Conservation (phyloP, 2,113 vertebrate species). For the Mus pahari region DNA sequence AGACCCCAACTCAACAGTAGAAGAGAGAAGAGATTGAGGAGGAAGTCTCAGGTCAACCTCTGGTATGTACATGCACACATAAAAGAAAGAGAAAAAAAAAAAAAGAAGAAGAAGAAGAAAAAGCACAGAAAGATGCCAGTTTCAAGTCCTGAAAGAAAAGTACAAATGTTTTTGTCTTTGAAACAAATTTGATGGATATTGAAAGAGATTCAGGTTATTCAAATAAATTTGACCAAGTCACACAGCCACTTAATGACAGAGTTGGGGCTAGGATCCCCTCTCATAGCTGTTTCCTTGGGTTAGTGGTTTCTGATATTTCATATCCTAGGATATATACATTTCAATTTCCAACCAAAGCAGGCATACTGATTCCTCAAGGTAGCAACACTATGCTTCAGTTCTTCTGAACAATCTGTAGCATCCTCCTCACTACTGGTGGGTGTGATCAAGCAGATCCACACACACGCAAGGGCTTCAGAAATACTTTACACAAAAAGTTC, state of each 20-base stretch:
- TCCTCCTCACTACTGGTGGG: neutral
- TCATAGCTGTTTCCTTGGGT: neutral
- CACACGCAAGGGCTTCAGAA: neutral
- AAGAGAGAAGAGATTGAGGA: neutral
- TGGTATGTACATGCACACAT: neutral
- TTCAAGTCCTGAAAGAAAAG: neutral
- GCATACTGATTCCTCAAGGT: neutral
- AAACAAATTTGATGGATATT: neutral
- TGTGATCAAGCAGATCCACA: neutral
- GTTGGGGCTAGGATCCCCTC: neutral
- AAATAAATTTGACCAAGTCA: neutral
- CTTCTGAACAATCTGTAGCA: neutral
- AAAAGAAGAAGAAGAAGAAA: too few species aligned
- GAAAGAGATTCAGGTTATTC: neutral
- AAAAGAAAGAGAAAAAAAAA: neutral
- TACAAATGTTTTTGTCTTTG: neutral
- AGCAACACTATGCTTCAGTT: neutral
- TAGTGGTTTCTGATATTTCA: neutral
- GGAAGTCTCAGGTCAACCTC: neutral
- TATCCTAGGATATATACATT: neutral
- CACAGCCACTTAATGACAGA: neutral
- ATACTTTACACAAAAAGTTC: neutral
- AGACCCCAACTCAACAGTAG: neutral
- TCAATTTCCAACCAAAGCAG: slow-evolving; percentile 52
- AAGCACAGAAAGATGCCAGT: neutral